Base-by-base conservation (phyloP, 2,888 invertebrate species). In the Leucoptera coffeella region DNA sequence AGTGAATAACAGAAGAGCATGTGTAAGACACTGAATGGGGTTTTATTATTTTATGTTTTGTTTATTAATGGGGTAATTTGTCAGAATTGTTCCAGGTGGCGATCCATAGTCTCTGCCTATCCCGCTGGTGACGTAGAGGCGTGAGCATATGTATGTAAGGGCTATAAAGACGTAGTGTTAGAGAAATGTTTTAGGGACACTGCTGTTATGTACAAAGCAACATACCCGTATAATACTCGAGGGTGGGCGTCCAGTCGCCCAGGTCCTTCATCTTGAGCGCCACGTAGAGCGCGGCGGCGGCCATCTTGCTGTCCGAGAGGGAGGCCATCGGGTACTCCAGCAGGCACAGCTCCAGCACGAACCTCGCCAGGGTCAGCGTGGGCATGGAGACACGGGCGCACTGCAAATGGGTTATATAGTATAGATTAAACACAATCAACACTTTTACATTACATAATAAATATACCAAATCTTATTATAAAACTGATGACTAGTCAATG, bases 341-440 rank as follows among this genome's bases (percentile, higher is more conserved):
- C 34, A 97, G 71, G 2, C 93, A 87, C 48, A 83, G 80, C 58
- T 99, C 99, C 45, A 99, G 75, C 45, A 99, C 86, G 64, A 82
- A 99, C 33, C 99, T 80, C 14, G 95, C 94, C 43, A 97, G 64
- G 0, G 97, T 99, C 38, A 99, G 71, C 12, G 86, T 84, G 27
- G 88, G 85, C 92, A 97, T 93, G 14, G 85, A 80, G 27, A 89
- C 78, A 50, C 85, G 84, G 29, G 84, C 82, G 56, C 88, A 89
- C 82, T 88, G 48, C 12, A 56, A 50, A 39, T 14, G 8, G 10
- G 20, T n/a, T n/a, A n/a, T n/a, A n/a, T n/a, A n/a, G n/a, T n/a
- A n/a, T n/a, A n/a, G n/a, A n/a, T n/a, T n/a, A n/a, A n/a, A n/a
- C n/a, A n/a, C n/a, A n/a, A n/a, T n/a, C n/a, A n/a, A n/a, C n/a